Evolutionary conservation across 2,888 invertebrate genomes (phyloP).

Genomic region (Cyclophora albipunctata): DNA sequence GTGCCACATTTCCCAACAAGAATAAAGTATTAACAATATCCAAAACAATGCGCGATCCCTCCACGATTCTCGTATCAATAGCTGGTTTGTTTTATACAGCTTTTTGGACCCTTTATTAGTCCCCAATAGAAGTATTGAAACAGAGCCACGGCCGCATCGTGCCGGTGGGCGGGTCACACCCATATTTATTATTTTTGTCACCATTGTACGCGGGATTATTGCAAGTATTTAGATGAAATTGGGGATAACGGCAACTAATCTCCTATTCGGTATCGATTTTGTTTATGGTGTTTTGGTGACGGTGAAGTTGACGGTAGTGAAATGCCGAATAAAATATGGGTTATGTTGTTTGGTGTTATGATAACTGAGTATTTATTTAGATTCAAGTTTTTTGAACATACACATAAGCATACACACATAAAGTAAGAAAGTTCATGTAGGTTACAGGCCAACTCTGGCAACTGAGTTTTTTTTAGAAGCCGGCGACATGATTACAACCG

Average conservation of each 20-base stretch:
- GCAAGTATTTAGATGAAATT: conserved; percentile 73
- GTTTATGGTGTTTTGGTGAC: conserved; percentile 9
- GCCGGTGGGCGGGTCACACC: conserved; percentile 53
- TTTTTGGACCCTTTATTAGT: conserved; percentile 54
- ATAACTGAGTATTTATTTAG: no score
- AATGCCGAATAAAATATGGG: no score
- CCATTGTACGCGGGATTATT: conserved; percentile 68
- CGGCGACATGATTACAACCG: no score
- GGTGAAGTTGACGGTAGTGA: no score
- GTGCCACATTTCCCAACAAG: no score
- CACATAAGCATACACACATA: no score
- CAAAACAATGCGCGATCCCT: conserved; percentile 8
- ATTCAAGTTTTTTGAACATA: no score
- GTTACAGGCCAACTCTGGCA: no score
- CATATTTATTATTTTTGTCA: conserved; percentile 75
- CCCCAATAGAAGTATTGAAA: conserved; percentile 65
- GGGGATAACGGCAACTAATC: conserved; percentile 70
- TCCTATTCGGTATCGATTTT: conserved; percentile 59
- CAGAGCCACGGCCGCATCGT: conserved; percentile 27
- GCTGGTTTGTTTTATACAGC: conserved; percentile 55
- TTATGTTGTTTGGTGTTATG: no score
- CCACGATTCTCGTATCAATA: conserved; percentile 39
- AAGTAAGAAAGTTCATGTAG: no score
- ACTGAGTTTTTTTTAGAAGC: no score
- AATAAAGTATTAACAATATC: conserved; percentile 12